Evolutionary conservation across 2,888 invertebrate genomes (phyloP), one percentile per base, ranked within the genome.

Genomic region (Drosophila imparisetae): DNA sequence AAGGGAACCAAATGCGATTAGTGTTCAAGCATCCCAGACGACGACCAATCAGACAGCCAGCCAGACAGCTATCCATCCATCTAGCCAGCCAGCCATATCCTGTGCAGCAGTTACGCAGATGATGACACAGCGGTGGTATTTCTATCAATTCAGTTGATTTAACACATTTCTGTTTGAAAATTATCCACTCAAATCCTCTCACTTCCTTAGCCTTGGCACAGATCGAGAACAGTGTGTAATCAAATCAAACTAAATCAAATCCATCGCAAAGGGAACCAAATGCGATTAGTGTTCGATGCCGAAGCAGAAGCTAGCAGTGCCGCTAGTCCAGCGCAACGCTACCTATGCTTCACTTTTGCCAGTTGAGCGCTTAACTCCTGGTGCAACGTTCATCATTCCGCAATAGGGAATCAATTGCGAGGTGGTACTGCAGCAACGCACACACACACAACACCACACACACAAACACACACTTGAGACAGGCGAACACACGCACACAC

Each of bases 191-290:
- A 72, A 38, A 34, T 36, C 45, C 59, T 59, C 48, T 48, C 61
- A 54, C 55, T 72, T 72, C 75, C 75, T 63, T 78, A 80, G 75
- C 67, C 42, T 75, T 75, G 71, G 75, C 70, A 58, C 58, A 77
- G 32, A 61, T 52, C 53, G 45, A 29, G 40, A 61, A 49, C 48
- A 55, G 50, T 55, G 49, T 49, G 27, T 42, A 13, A 40, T 36
- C 58, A 55, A 52, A 30, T 24, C 36, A 49, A 48, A 63, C 48
- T 34, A 60, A 52, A 64, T 36, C 53, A 67, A 58, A 81, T 88
- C 86, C 86, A 87, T 86, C 86, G 86, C 86, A 87, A 86, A 84
- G 86, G 86, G 86, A 86, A 86, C 80, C 86, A 87, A 89, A 83
- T 77, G 86, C 86, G 86, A 86, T 86, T 86, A 85, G 84, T 85